A percentile compares a stretch with the other conserved stretches of the same genome.
phyloP scores from a whole-genome alignment of 2,113 vertebrate genomes.

The Tapirus terrestris region DNA sequence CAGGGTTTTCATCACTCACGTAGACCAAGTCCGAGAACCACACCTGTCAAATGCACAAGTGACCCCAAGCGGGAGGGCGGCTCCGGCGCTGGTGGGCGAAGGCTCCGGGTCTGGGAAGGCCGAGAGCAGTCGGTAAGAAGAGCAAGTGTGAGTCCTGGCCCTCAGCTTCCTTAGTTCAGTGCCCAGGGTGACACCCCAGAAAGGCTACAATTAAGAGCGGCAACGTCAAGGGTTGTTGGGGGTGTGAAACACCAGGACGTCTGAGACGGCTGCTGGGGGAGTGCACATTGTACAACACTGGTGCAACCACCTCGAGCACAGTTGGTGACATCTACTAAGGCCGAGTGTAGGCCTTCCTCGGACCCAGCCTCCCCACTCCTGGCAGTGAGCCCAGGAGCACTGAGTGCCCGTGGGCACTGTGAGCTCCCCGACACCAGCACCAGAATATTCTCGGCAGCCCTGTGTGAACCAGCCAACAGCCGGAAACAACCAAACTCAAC shows the following conservation, averaged over 20 bases:
- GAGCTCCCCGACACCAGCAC: not conserved
- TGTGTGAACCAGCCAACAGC: not conserved
- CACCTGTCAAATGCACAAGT: not conserved
- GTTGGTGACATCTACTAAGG: not conserved
- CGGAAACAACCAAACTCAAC: not conserved
- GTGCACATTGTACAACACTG: no score
- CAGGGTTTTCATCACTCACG: not conserved
- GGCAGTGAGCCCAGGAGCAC: not conserved
- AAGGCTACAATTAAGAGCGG: not conserved
- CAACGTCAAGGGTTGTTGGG: not conserved
- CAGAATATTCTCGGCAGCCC: rapidly evolving
- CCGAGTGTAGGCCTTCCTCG: not conserved
- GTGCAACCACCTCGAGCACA: not conserved
- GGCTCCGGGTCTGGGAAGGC: not conserved
- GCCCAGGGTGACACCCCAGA: not conserved
- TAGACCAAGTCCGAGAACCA: not conserved
- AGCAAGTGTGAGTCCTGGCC: not conserved
- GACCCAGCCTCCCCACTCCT: not conserved
- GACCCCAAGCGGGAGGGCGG: not conserved
- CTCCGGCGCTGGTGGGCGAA: not conserved
- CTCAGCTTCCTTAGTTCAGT: not conserved
- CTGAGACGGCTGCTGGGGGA: not conserved
- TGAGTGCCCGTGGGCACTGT: rapidly evolving
- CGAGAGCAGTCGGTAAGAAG: not conserved
- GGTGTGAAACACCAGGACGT: not conserved